Conservation (phyloP, 1,140 invertebrate genomes). For the Caerostris extrusa region DNA sequence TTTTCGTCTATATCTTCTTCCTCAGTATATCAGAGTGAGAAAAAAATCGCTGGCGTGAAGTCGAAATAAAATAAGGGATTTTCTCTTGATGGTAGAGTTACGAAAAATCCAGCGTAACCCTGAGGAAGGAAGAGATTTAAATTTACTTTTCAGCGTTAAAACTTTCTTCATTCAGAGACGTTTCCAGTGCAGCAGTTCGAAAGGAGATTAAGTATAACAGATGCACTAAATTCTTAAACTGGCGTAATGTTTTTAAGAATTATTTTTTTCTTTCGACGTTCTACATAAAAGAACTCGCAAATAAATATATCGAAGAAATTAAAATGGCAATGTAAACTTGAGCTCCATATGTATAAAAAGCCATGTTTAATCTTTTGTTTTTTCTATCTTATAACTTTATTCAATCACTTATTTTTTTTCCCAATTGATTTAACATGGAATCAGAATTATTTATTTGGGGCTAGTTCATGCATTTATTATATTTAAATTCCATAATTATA, state of each 20-base stretch:
- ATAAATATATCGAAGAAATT: too few relatives aligned
- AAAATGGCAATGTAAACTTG: too few relatives aligned
- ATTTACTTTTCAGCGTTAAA: constrained; percentile 26
- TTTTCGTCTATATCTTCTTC: constrained; percentile 3
- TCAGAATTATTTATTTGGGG: too few relatives aligned
- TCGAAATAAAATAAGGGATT: constrained; percentile 65
- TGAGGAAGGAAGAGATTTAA: not conserved
- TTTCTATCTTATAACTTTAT: too few relatives aligned
- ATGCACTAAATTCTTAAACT: not conserved
- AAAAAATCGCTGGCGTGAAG: constrained; percentile 9
- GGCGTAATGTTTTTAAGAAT: not conserved
- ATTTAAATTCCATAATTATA: too few relatives aligned
- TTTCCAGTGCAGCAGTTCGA: not conserved
- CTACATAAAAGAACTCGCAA: too few relatives aligned
- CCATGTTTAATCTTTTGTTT: too few relatives aligned
- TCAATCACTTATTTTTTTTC: too few relatives aligned
- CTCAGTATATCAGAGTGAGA: not conserved
- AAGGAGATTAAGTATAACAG: not conserved
- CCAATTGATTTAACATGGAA: too few relatives aligned
- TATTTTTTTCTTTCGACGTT: not conserved
- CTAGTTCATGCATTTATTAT: too few relatives aligned
- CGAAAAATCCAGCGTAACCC: not conserved
- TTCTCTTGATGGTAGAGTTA: constrained; percentile 22
- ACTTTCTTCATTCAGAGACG: not conserved
- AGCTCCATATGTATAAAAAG: too few relatives aligned